These are phyloP conservation scores for Stomorhina lunata DNA, from an alignment of 2,888 invertebrate genomes.

Conservation along the genomic window DNA sequence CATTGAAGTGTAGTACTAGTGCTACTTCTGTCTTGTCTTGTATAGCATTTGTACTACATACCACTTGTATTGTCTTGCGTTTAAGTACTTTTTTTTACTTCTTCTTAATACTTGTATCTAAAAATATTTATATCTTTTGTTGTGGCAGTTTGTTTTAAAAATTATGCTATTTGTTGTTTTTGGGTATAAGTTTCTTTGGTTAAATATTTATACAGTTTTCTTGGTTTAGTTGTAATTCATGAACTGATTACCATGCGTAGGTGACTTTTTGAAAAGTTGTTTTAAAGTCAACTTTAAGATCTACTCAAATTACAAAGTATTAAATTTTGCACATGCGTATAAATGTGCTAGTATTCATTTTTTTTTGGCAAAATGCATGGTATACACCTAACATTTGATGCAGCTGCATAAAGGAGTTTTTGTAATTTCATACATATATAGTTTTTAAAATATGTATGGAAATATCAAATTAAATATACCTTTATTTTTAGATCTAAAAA, in stretches of 20 bases:
- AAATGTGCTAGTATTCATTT: background rate
- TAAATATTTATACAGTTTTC: background rate
- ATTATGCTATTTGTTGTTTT: constrained; percentile 6
- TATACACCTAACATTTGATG: too few relatives aligned
- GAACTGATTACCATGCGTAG: constrained; percentile 58
- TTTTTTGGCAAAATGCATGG: too few relatives aligned
- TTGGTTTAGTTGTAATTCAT: constrained; percentile 34
- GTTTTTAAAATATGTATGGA: background rate
- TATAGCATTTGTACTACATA: background rate
- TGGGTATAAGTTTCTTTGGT: too few relatives aligned
- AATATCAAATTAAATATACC: too few relatives aligned
- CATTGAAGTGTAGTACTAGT: background rate
- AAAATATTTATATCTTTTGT: background rate
- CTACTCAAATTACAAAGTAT: constrained; percentile 39
- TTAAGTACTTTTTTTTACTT: background rate
- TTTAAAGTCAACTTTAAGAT: constrained; percentile 29
- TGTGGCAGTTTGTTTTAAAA: constrained; percentile 9
- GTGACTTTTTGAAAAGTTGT: constrained; percentile 46
- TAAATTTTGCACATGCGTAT: constrained; percentile 32
- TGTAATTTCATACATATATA: background rate
- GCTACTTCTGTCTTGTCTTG: too few relatives aligned
- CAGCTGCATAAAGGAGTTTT: too few relatives aligned
- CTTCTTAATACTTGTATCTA: background rate
- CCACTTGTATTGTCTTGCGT: too few relatives aligned
- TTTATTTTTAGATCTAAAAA: too few relatives aligned